Base-by-base conservation (phyloP, 1,140 invertebrate genomes). In the Macrosteles quadrilineatus region DNA sequence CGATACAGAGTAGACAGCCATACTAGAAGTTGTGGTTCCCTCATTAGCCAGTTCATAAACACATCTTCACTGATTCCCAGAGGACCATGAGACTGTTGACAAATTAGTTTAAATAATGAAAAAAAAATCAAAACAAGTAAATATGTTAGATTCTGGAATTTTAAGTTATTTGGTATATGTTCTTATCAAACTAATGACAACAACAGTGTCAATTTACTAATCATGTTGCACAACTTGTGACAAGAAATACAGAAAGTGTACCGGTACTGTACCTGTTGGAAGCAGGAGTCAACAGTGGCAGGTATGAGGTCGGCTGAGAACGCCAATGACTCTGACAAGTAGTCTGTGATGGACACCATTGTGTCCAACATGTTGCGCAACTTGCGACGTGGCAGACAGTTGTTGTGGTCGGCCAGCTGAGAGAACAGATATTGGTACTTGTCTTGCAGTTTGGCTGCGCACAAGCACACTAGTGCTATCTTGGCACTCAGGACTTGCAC, bases 361-460 rank as follows among this genome's bases (percentile, higher is more conserved):
- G 85, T 82, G 31, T 80, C 77, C 30, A 91, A 75, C 50, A 90
- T 78, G 0, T 79, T 77, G 27, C 84, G 82, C 50, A 91, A 76
- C 64, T 83, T 81, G 25, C 84, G 80, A 17, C 84, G 82, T 12
- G 84, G 84, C 32, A 89, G 82, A 74, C 86, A 88, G 40, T 86
- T 86, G 75, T 88, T 88, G 72, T 88, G 86, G 76, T 90, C 88
- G 23, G 87, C 83, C 72, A 87, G 81, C 72, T 86, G 84, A 67
- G 83, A 81, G 72, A 88, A 88, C 36, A 90, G 79, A 43, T 85
- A 89, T 69, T 80, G 78, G 80, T 89, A 88, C 77, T 90, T 87
- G 43, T 88, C 87, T 36, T 79, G 74, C n/a, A 86, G 78, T n/a
- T 82, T 78, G 43, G 84, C 85, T 66, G 82, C 82, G 75, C 86